Evolutionary conservation across 2,797 vertebrate genomes (phyloP), one percentile per base, ranked within the genome.

Genomic region (Arrhamphus sclerolepis): DNA sequence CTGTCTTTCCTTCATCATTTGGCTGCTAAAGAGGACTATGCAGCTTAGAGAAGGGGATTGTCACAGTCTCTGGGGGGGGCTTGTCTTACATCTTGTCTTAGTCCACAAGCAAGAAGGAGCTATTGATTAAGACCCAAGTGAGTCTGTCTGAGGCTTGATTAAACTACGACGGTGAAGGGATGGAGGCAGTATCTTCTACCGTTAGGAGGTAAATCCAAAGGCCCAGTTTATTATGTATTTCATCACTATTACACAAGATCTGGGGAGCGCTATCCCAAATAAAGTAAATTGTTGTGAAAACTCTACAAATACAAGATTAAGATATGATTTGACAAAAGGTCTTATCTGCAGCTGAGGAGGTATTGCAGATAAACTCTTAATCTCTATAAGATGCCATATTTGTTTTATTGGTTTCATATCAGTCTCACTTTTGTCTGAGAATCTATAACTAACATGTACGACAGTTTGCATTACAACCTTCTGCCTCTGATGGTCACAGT

Each of bases 91-190:
- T 80, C 62, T 80, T 78, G 52, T 75, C 75, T 65, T 66, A 70
- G 75, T 70, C 62, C 56, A 26, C 46, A 62, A 57, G 43, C 29
- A 47, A 66, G 60, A 80, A 76, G 72, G 71, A 60, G 56, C 47
- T 89, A 88, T 90, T 82, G 84, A 87, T 87, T 82, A 68, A 22
- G 22, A 56, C 7, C n/a, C 4, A 49, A 74, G 38, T 19, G 61
- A 71, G 54, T 77, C 28, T 60, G 56, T 66, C 65, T 41, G 74
- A 70, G 74, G 60, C 62, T 62, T 46, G 62, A 75, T 81, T 68
- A 77, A 80, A 60, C 48, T 44, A 42, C 50, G 26, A 47, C 52
- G 66, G 61, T 50, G 64, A 72, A 64, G 53, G 47, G 52, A 66
- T 51, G 20, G 39, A 57, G 59, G 48, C 69, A 68, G 70, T 66